phyloP scores from a whole-genome alignment of 2,888 invertebrate species.

The Lasioglossum leucozonium region DNA sequence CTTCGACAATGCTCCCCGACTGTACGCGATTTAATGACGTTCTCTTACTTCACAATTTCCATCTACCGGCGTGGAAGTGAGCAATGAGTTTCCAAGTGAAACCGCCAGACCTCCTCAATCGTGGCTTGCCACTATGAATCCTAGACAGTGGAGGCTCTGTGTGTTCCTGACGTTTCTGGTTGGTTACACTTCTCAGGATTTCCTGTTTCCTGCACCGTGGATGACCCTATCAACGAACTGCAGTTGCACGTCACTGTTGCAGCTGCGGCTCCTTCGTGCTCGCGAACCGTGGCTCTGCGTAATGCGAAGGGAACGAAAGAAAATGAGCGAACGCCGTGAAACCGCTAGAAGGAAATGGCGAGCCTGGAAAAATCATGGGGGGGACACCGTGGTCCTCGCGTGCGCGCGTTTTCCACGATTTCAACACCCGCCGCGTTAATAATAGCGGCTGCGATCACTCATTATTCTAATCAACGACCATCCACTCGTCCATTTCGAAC shows the following conservation, averaged over 20 bases:
- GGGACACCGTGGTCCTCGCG: not conserved
- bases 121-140: conserved; percentile 62
- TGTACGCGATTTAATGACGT: conserved; percentile 19
- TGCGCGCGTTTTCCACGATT: not conserved
- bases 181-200: conserved; percentile 80
- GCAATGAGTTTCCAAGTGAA: conserved; percentile 35
- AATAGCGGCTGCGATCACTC: not conserved
- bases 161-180: conserved; percentile 75
- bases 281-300: conserved; percentile 46
- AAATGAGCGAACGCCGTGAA: conserved; percentile 31
- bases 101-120: conserved; percentile 53
- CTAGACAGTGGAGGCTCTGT: conserved; percentile 77
- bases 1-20: not conserved
- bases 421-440: too few species aligned
- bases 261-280: conserved; percentile 52
- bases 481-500: not conserved
- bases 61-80: conserved; percentile 30
- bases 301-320: conserved; percentile 40
- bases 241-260: conserved; percentile 48
- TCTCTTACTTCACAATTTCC: conserved; percentile 27
- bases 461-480: not conserved
- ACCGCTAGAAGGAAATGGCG: conserved; percentile 21
- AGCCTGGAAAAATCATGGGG: conserved; percentile 21
- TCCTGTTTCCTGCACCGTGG: conserved; percentile 80
- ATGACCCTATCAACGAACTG: conserved; percentile 61